These are phyloP conservation scores for Phania funesta DNA, from an alignment of 2,888 invertebrate species.

Conservation along the genomic window DNA sequence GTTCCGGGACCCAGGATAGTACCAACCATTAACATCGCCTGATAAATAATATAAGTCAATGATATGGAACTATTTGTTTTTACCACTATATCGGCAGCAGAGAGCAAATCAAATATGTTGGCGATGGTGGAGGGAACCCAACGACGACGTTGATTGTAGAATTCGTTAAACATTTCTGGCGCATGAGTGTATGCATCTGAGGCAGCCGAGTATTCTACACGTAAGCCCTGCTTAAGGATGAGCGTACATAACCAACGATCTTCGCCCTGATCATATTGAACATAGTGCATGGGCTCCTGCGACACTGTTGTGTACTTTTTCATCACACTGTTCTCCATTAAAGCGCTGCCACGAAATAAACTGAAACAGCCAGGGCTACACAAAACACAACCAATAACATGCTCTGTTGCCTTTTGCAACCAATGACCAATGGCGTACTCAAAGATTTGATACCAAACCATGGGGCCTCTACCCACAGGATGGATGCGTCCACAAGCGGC, in stretches of 20 bases:
- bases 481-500: slow-evolving; percentile 95
- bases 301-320: slow-evolving; percentile 91
- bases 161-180: slow-evolving; percentile 94
- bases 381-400: slow-evolving; percentile 93
- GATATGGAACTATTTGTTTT: slow-evolving; percentile 94
- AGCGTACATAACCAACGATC: slow-evolving; percentile 98
- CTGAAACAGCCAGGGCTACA: slow-evolving; percentile 97
- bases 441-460: slow-evolving; percentile 93
- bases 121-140: slow-evolving; percentile 99
- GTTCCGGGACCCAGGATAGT: slow-evolving; percentile 88
- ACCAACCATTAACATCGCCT: slow-evolving; percentile 86
- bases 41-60: slow-evolving; percentile 88
- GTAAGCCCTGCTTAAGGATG: slow-evolving; percentile 93
- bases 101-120: slow-evolving; percentile 93
- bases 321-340: slow-evolving; percentile 96
- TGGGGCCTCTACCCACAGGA: slow-evolving; percentile 90
- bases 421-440: slow-evolving; percentile 96
- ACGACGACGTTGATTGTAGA: slow-evolving; percentile 95
- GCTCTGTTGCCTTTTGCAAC: slow-evolving; percentile 95
- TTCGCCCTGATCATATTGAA: slow-evolving; percentile 97
- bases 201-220: slow-evolving; percentile 96
- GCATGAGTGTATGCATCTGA: slow-evolving; percentile 97
- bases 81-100: slow-evolving; percentile 89
- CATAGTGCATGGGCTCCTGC: slow-evolving; percentile 90
- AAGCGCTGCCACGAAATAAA: slow-evolving; percentile 91